Percentiles rank a stretch among this genome's conserved stretches.
phyloP scores from a whole-genome alignment of 2,797 vertebrate genomes.

The Oreochromis mossambicus region DNA sequence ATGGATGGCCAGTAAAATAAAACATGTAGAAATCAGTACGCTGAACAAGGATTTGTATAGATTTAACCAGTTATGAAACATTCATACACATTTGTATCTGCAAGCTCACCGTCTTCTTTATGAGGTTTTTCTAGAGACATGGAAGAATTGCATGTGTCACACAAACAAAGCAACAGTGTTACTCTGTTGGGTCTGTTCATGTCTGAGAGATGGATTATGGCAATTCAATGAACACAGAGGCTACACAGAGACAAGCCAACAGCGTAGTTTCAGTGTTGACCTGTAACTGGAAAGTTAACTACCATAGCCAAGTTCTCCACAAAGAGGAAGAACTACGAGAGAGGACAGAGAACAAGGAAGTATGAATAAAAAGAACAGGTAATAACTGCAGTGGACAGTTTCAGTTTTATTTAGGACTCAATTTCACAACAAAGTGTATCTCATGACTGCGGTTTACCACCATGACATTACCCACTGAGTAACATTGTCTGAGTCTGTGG shows the following conservation, averaged over 20 bases:
- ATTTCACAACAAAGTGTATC: not conserved
- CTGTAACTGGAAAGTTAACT: not conserved
- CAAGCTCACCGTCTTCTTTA: not conserved
- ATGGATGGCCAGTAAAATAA: not conserved
- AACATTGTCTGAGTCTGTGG: not conserved
- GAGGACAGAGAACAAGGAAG: not conserved
- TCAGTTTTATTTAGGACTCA: not conserved
- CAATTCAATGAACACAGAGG: not conserved
- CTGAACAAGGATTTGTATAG: not conserved
- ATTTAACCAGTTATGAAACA: not conserved
- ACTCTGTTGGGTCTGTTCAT: not conserved
- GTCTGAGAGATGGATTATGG: not conserved
- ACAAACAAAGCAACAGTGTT: not conserved
- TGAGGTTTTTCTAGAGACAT: fast-evolving
- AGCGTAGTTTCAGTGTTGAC: fast-evolving
- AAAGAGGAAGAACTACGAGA: not conserved
- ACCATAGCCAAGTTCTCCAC: not conserved
- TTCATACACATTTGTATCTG: not conserved
- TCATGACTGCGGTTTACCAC: fast-evolving
- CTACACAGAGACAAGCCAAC: not conserved
- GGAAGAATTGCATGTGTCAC: fast-evolving
- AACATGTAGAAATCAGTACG: fast-evolving
- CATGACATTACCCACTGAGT: not conserved
- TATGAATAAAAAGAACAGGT: fast-evolving
- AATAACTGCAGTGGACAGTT: not conserved